Evolutionary conservation across 2,888 invertebrate species (phyloP).

Genomic region (Anoplius nigerrimus): DNA sequence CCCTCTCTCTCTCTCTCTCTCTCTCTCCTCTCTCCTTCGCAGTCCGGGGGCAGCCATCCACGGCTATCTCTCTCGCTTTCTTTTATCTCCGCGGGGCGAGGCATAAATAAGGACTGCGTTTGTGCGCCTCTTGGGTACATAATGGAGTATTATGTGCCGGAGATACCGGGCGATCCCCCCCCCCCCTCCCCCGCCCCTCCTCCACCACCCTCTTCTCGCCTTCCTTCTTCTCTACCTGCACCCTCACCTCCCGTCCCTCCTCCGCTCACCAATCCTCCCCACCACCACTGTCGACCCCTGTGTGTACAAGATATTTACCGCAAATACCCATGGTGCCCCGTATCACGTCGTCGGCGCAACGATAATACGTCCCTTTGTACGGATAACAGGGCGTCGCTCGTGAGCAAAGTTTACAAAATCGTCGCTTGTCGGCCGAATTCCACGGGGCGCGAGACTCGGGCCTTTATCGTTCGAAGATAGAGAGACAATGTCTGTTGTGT

Average conservation of each 20-base stretch:
- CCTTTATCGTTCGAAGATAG: background rate
- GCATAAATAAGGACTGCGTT: conserved; percentile 69
- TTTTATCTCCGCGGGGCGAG: conserved; percentile 63
- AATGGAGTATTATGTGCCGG: conserved; percentile 70
- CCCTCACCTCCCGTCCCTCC: conserved; percentile 5
- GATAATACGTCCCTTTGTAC: conserved; percentile 64
- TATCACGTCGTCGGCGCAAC: conserved; percentile 56
- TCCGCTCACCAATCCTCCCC: background rate
- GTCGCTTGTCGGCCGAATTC: conserved; percentile 19
- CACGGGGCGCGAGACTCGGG: background rate
- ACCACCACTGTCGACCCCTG: conserved; percentile 32
- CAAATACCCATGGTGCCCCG: conserved; percentile 65
- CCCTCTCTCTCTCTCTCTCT: background rate
- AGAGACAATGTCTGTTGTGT: too few species aligned
- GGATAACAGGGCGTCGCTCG: conserved; percentile 45
- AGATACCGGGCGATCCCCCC: conserved; percentile 62
- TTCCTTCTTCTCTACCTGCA: conserved; percentile 32
- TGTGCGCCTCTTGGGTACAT: conserved; percentile 66
- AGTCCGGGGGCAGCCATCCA: conserved; percentile 36
- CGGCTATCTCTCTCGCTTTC: conserved; percentile 57
- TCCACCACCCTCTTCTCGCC: conserved; percentile 17
- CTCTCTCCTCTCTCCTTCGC: background rate
- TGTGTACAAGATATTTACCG: conserved; percentile 71
- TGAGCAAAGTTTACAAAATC: conserved; percentile 53
- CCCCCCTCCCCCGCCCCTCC: conserved; percentile 41